Percentiles rank a stretch among this genome's conserved stretches.
Evolutionary conservation across 2,113 vertebrate species (phyloP).

Genomic region (Cervus canadensis): DNA sequence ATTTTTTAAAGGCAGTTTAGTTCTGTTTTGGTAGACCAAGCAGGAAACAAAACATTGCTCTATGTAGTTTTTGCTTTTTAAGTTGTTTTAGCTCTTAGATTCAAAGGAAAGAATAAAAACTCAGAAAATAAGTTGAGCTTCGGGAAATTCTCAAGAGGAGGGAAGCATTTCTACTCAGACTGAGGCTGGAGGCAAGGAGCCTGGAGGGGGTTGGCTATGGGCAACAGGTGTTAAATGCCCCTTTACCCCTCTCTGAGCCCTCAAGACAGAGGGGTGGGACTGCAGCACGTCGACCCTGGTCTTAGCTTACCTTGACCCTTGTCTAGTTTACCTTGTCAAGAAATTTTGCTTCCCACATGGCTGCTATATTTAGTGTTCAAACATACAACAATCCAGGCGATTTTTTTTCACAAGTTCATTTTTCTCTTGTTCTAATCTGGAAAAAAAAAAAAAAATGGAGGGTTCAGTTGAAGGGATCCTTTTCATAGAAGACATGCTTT

Average conservation of each 20-base stretch:
- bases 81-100: not conserved
- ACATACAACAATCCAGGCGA: not conserved
- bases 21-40: not conserved
- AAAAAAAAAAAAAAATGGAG: not conserved
- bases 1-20: not conserved
- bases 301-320: not conserved
- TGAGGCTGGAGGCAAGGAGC: not conserved
- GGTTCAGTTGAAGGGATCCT: not conserved
- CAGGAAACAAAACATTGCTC: not conserved
- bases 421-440: constrained; percentile 7
- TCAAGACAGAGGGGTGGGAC: not conserved
- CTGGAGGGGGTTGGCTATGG: not conserved
- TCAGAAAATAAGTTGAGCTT: not conserved
- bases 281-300: not conserved
- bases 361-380: not conserved
- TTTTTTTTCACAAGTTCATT: not conserved
- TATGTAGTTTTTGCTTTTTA: not conserved
- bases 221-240: not conserved
- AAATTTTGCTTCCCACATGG: not conserved
- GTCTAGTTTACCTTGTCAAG: not conserved
- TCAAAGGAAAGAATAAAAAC: not conserved
- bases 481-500: not conserved
- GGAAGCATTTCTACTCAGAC: not conserved
- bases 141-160: not conserved
- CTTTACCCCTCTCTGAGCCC: too few relatives aligned